A percentile compares a stretch with the other conserved stretches of the same genome.
Conservation (phyloP, 2,888 invertebrate species). For the Coenonympha glycerion region DNA sequence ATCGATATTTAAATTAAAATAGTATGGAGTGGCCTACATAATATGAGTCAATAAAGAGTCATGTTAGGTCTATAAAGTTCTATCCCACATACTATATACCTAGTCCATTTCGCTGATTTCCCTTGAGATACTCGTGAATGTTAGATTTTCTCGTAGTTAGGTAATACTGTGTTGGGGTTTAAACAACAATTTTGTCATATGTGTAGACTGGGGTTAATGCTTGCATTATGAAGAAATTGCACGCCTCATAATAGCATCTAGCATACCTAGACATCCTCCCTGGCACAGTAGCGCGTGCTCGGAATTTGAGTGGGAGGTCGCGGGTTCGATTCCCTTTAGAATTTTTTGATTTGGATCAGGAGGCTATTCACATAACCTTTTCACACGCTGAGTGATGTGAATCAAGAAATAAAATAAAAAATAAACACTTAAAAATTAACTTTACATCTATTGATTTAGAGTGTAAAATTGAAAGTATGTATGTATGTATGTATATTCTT, state of each 20-base stretch:
- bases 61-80: constrained; percentile 10
- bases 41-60: constrained; percentile 2
- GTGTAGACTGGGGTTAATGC: not conserved
- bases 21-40: not conserved
- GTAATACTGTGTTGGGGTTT: constrained; percentile 3
- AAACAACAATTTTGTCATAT: constrained; percentile 10
- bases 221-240: not conserved
- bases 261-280: too few relatives aligned
- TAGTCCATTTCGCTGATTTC: constrained; percentile 34
- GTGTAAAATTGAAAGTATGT: too few relatives aligned
- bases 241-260: too few relatives aligned
- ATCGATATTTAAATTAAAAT: not conserved
- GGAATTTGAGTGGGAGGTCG: too few relatives aligned
- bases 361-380: too few relatives aligned
- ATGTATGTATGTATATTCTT: too few relatives aligned
- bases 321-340: too few relatives aligned
- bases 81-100: constrained; percentile 30
- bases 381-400: too few relatives aligned
- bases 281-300: too few relatives aligned
- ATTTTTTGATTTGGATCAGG: not conserved
- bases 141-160: constrained; percentile 24
- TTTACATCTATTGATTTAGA: too few relatives aligned
- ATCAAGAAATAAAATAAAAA: too few relatives aligned
- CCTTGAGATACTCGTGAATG: constrained; percentile 24
- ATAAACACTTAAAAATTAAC: too few relatives aligned